Base-by-base conservation (phyloP, 2,888 invertebrate genomes). In the Nymphalis polychloros region DNA sequence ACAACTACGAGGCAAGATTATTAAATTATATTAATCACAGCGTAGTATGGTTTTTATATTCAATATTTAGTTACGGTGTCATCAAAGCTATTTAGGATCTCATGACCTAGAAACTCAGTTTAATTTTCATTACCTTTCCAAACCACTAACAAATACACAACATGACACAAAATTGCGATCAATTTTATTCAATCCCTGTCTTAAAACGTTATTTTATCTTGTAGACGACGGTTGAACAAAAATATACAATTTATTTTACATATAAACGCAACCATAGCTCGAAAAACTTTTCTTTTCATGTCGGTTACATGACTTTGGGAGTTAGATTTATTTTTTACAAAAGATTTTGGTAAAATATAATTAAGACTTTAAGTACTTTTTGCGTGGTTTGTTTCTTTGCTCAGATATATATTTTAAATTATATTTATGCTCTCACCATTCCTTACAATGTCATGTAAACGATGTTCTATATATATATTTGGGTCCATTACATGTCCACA, bases 351-450 rank as follows among this genome's bases (percentile, higher is more conserved):
- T 64, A 60, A 19, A 50, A 8, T 62, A 50, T 59, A 10, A 41
- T 27, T 63, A 55, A 1, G 7, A 55, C 7, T 31, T 55, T 7
- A 31, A 55, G 16, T 55, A 52, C 5, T 27, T 6, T 8, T 17
- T 27, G 65, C 65, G 68, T 57, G 31, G 49, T 59, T 49, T 53
- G 49, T 52, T 23, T 63, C 52, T 8, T 55, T 53, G 49, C 17
- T 46, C 60, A 17, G 20, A 65, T 53, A 48, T 71, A 69, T 79
- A 77, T 77, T 72, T 77, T 70, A 74, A 65, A 59, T 57, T 47
- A 77, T 85, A 86, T 86, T 74, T 86, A 87, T 85, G 84, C 86
- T 82, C 81, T 82, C 83, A 82, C 79, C 80, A 82, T 81, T 81
- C 78, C 77, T 76, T 71, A 64, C 68, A 71, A 72, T 73, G 63